These are phyloP conservation scores for Drosophila nannoptera DNA, from an alignment of 1,140 invertebrate species.

Conservation along the genomic window DNA sequence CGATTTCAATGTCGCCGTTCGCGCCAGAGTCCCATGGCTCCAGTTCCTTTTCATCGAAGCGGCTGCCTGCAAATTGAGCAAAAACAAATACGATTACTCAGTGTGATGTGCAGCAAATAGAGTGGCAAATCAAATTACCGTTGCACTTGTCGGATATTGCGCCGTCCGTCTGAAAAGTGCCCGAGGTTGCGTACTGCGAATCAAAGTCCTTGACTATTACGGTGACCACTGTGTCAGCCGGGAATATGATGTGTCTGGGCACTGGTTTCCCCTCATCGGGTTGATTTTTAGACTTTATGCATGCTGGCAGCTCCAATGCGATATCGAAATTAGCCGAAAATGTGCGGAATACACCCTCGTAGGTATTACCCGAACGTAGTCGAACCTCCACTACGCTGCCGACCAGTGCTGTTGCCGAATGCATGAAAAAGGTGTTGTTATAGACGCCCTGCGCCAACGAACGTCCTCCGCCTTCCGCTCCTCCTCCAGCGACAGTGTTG, in stretches of 20 bases:
- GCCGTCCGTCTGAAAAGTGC: conserved; percentile 91
- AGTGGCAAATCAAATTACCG: conserved; percentile 76
- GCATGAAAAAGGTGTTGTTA: conserved; percentile 92
- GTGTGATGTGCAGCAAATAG: not conserved
- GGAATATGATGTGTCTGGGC: conserved; percentile 92
- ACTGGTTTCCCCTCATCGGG: conserved; percentile 80
- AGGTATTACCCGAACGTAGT: conserved; percentile 88
- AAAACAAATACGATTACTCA: not conserved
- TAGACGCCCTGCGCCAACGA: conserved; percentile 89
- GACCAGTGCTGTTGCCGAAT: conserved; percentile 89
- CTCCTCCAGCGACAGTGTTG: conserved; percentile 61
- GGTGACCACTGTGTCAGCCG: conserved; percentile 88
- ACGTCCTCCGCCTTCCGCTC: conserved; percentile 78
- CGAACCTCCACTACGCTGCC: conserved; percentile 90
- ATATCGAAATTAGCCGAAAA: conserved; percentile 91
- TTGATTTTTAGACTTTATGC: conserved; percentile 84
- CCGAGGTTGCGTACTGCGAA: conserved; percentile 91
- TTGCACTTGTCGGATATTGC: conserved; percentile 84
- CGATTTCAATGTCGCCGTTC: conserved; percentile 83
- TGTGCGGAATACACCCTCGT: conserved; percentile 92
- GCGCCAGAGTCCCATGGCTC: conserved; percentile 91
- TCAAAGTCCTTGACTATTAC: conserved; percentile 90
- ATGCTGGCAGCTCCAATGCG: conserved; percentile 90
- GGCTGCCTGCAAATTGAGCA: conserved; percentile 69
- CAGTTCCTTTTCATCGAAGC: conserved; percentile 87